A percentile compares a stretch with the other conserved stretches of the same genome.
Conservation (phyloP, 2,113 vertebrate genomes). For the Carlito syrichta region DNA sequence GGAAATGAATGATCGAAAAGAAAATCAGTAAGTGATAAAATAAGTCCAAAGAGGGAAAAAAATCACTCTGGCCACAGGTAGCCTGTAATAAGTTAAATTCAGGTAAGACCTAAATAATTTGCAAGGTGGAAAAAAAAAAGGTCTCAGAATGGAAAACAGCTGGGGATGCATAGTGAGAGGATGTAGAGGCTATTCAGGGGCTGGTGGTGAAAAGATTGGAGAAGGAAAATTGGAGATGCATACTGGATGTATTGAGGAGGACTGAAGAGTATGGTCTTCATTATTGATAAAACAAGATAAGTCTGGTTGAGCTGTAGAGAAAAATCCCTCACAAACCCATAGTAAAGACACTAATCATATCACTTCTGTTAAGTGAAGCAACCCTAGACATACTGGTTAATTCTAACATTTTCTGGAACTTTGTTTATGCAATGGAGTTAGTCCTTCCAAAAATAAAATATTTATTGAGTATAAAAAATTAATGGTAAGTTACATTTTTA, state of each 20-base stretch:
- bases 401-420: not conserved
- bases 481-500: not conserved
- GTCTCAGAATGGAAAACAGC: not conserved
- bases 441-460: constrained; percentile 3
- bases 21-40: not conserved
- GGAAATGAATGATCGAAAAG: not conserved
- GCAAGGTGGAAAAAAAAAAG: not conserved
- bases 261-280: not conserved
- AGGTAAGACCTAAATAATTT: not conserved
- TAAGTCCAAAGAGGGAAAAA: not conserved
- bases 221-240: not conserved
- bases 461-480: not conserved
- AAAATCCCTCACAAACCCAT: not conserved
- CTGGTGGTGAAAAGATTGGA: not conserved
- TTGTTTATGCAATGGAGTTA: not conserved
- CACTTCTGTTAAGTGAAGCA: not conserved
- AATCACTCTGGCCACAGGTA: not conserved
- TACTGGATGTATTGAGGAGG: not conserved
- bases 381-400: not conserved
- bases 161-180: not conserved
- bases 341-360: not conserved
- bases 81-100: not conserved
- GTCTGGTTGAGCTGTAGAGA: not conserved
- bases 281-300: not conserved
- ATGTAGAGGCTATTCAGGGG: not conserved